Base-by-base conservation (phyloP, 2,888 invertebrate genomes). In the Andrena bucephala region DNA sequence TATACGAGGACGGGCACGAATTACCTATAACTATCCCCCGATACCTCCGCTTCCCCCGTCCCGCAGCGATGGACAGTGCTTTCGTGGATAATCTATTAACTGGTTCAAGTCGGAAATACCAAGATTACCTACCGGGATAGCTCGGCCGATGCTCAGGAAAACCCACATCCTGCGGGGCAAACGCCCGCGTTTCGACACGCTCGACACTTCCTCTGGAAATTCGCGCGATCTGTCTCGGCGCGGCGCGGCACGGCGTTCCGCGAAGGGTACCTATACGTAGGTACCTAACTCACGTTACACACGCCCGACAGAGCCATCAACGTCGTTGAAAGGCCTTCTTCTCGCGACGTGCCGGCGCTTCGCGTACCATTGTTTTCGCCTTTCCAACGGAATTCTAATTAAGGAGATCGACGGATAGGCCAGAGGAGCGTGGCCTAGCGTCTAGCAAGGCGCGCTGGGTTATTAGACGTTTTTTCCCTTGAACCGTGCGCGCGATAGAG, bases 301-400 rank as follows among this genome's bases (percentile, higher is more conserved):
- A 0, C 4, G 42, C 16, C 16, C 16, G 42, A 42, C 52, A 52
- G 52, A 52, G 52, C n/a, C 52, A 20, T 20, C n/a, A 52, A 20
- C 52, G 52, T 20, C n/a, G 52, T 20, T 52, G 52, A 52, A 20
- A 52, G 52, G n/a, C 52, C 42, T 42, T 16, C 16, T 42, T 42
- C 42, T 42, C 42, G 42, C 42, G 42, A 42, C 42, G 13, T 1
- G 42, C 13, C 42, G 42, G 42, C 42, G 42, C 42, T 42, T 16
- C 57, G 48, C 69, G 66, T 63, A 73, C 89, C 85, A 91, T 91
- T 91, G 91, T 91, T 90, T 90, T 73, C 81, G 82, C 81, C 79
- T 89, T 87, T 89, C 84, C 88, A 87, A 89, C 88, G 89, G 90
- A 91, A 91, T 92, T 85, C 90, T 90, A 92, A 92, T 92, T 92